phyloP scores from a whole-genome alignment of 2,797 vertebrate species.

The Nasua narica region DNA sequence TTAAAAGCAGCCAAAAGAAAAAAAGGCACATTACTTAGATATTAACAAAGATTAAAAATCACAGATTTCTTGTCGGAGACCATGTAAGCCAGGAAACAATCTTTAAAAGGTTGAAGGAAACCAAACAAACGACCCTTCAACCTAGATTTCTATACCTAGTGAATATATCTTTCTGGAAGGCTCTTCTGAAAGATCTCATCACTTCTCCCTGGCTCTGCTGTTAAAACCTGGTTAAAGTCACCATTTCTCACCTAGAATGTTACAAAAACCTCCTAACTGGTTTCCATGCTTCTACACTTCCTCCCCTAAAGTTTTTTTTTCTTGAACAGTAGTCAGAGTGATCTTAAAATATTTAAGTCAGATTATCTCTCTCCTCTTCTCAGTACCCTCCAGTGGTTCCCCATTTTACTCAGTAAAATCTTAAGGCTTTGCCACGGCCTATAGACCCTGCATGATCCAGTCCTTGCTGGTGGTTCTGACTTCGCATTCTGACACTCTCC shows the following conservation, averaged over 20 bases:
- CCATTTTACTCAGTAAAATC: not conserved
- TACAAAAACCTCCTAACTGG: not conserved
- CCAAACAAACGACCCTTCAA: not conserved
- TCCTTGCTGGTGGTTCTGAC: not conserved
- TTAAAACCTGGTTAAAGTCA: not conserved
- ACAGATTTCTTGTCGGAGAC: not conserved
- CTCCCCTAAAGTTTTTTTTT: not conserved
- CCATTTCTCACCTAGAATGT: not conserved
- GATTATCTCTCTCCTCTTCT: not conserved
- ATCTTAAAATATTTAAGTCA: not conserved
- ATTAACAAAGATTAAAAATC: slow-evolving; percentile 11
- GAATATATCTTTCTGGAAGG: not conserved
- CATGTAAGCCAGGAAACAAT: not conserved
- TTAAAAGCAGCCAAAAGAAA: not conserved
- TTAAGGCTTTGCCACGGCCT: not conserved
- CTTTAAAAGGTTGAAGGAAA: not conserved
- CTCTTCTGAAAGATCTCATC: not conserved
- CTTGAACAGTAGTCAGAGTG: not conserved
- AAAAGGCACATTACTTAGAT: not conserved
- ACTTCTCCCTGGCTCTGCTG: not conserved
- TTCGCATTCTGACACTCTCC: not conserved
- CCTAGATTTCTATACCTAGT: not conserved
- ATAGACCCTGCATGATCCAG: not conserved
- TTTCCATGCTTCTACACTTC: not conserved
- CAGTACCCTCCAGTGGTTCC: not conserved